Percentiles rank a stretch among this genome's conserved stretches.
Evolutionary conservation across 2,113 vertebrate species (phyloP).

Genomic region (Heterotilapia buettikoferi): DNA sequence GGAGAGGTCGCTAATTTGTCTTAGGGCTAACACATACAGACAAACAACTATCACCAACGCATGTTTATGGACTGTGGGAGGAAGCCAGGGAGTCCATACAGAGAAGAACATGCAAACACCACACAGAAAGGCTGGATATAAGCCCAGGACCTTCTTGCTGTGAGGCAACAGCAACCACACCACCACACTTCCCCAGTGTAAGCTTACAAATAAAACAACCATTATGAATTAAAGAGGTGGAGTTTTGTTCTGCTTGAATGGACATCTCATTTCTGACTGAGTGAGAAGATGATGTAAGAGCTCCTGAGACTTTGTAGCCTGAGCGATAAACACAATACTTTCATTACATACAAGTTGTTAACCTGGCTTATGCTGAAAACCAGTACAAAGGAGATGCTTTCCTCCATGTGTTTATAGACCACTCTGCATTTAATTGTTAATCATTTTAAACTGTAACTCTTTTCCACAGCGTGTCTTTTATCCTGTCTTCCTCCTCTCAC

Average conservation of each 20-base stretch:
- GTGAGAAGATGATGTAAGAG: background rate
- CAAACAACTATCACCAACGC: background rate
- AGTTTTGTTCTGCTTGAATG: background rate
- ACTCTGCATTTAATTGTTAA: background rate
- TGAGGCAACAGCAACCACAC: background rate
- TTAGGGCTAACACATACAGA: background rate
- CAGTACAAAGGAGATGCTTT: background rate
- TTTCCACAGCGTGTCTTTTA: background rate
- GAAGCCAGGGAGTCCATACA: background rate
- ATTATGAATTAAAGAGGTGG: background rate
- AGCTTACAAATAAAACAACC: background rate
- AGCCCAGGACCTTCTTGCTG: background rate
- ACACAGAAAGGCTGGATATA: background rate
- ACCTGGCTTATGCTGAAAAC: background rate
- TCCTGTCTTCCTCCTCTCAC: background rate
- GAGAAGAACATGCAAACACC: background rate
- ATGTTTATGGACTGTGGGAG: background rate
- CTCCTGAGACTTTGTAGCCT: background rate
- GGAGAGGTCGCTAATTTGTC: background rate
- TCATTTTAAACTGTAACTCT: background rate
- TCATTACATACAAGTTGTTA: background rate
- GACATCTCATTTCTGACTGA: background rate
- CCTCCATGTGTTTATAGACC: background rate
- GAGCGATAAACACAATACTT: background rate
- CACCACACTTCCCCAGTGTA: background rate